Percentiles rank a stretch among this genome's conserved stretches.
phyloP scores from a whole-genome alignment of 92 coral and sea anemone genomes.

The Pocillopora grandis region DNA sequence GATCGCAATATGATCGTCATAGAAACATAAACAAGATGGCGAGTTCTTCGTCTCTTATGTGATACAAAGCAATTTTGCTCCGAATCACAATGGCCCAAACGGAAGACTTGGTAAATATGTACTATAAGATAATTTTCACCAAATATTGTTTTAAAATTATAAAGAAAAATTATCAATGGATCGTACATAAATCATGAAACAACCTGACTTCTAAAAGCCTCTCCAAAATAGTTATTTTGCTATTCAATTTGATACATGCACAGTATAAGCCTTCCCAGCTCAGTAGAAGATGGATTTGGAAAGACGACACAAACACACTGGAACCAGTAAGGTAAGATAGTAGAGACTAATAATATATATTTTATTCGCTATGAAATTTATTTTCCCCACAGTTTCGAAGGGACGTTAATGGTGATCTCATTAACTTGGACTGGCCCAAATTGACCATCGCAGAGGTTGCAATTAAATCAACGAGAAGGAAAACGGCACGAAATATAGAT shows the following conservation, averaged over 20 bases:
- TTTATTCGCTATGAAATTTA: too few relatives aligned
- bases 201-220: too few relatives aligned
- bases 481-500: neutral
- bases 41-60: neutral
- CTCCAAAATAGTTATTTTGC: neutral
- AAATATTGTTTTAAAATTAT: neutral
- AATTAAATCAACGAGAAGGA: too few relatives aligned
- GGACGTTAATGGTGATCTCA: too few relatives aligned
- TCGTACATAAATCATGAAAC: too few relatives aligned
- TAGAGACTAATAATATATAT: neutral
- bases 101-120: slow-evolving; percentile 49
- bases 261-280: slow-evolving; percentile 33
- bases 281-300: slow-evolving; percentile 95
- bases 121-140: neutral
- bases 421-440: too few relatives aligned
- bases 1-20: neutral
- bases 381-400: too few relatives aligned
- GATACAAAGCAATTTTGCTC: neutral
- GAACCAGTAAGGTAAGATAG: slow-evolving; percentile 78
- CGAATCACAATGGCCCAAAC: slow-evolving; percentile 50
- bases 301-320: slow-evolving; percentile 90
- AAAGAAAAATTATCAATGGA: neutral
- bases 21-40: slow-evolving; percentile 50
- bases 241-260: neutral
- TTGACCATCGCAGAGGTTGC: too few relatives aligned